Base-by-base conservation (phyloP, 2,797 vertebrate species). In the Nannoperca obscura region DNA sequence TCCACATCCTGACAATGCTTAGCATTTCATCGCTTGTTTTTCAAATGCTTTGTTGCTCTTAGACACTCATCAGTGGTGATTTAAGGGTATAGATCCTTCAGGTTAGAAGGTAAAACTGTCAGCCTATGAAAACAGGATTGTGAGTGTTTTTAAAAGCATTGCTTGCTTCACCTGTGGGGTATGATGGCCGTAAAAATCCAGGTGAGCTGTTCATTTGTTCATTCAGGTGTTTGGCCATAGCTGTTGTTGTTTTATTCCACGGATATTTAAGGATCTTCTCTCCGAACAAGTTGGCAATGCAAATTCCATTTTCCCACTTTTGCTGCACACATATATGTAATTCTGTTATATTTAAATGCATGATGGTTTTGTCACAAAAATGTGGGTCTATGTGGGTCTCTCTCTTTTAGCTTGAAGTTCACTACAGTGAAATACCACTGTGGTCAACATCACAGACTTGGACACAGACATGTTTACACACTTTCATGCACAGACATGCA, bases 401-500 rank as follows among this genome's bases (percentile, higher is more conserved):
- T 58, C 64, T 75, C 53, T 58, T 61, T 71, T 61, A 50, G 67
- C 54, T 79, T 58, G 49, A 78, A 58, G 66, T 86, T 82, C 71
- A 70, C 61, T 76, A 20, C 59, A 71, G 58, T 69, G 38, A 79
- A 83, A 10, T 73, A 65, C 72, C 71, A 80, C 82, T 91, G 82
- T 90, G 88, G 87, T 92, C 85, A 86, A 52, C 90, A 90, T 94
- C 79, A 93, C 88, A 90, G 83, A 74, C 74, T 74, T 81, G 78
- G 76, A 86, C 46, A 14, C 80, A 71, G 80, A 79, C 72, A 64
- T 90, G 85, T 91, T 91, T 88, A 88, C 78, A 79, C 71, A 71
- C 69, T 76, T 60, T 69, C 78, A 86, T 86, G 68, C 5, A 38
- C 85, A 86, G 68, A 85, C 76, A 83, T 15, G 32, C 78, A 90